Conservation (phyloP, 2,797 vertebrate species). For the Pipistrellus pygmaeus region DNA sequence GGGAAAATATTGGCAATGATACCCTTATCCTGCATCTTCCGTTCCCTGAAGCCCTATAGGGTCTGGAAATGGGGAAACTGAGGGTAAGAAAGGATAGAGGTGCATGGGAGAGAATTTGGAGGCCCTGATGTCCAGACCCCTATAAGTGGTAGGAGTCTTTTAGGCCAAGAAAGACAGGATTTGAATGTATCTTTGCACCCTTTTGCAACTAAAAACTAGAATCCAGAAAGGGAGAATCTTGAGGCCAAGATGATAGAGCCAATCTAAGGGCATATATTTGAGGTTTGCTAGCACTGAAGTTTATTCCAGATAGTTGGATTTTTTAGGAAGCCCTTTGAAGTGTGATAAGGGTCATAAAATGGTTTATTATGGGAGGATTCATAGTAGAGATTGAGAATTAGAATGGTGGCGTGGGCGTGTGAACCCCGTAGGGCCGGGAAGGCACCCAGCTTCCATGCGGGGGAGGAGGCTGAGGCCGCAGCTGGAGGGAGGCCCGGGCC, state of each 20-base stretch:
- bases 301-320: background rate
- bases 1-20: background rate
- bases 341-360: background rate
- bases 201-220: background rate
- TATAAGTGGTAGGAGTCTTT: background rate
- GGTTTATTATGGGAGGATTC: background rate
- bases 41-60: background rate
- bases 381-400: background rate
- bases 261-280: background rate
- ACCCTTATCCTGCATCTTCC: background rate
- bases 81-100: background rate
- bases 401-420: background rate
- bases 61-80: background rate
- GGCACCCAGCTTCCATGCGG: too few relatives aligned
- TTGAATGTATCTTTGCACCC: background rate
- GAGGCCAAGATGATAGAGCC: background rate
- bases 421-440: too few relatives aligned
- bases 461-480: too few relatives aligned
- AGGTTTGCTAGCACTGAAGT: background rate
- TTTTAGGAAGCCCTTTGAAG: background rate
- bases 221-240: background rate
- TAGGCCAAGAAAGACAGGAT: background rate
- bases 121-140: background rate
- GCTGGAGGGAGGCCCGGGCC: too few relatives aligned
- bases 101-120: background rate